These are phyloP conservation scores for Urocitellus parryii DNA, from an alignment of 2,113 vertebrate genomes.

Conservation along the genomic window DNA sequence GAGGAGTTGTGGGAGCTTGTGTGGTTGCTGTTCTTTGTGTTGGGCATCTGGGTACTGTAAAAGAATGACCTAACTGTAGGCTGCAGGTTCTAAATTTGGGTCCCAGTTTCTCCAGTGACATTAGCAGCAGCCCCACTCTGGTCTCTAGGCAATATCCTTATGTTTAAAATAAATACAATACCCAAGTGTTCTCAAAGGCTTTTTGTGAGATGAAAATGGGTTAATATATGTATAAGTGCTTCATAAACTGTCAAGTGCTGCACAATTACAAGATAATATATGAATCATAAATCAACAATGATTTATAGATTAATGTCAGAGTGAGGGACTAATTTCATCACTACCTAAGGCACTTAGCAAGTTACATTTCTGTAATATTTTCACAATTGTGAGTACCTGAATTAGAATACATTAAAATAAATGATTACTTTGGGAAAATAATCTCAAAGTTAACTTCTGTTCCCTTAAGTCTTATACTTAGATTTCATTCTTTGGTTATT, in stretches of 20 bases:
- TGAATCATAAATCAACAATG: conserved; percentile 57
- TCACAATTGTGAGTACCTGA: conserved; percentile 25
- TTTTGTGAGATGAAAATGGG: conserved; percentile 54
- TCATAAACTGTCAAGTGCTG: conserved; percentile 52
- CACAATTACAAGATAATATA: conserved; percentile 62
- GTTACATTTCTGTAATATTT: conserved; percentile 18
- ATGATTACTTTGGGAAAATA: conserved; percentile 55
- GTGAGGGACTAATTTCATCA: conserved; percentile 57
- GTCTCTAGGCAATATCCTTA: background rate
- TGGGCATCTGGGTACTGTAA: background rate
- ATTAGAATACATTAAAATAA: conserved; percentile 7
- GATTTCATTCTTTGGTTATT: conserved; percentile 44
- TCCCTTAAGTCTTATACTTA: conserved; percentile 37
- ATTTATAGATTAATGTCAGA: conserved; percentile 64
- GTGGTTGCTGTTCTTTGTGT: background rate
- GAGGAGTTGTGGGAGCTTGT: background rate
- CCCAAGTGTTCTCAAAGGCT: background rate
- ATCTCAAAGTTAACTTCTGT: background rate
- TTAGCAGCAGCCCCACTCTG: background rate
- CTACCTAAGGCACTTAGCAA: conserved; percentile 46
- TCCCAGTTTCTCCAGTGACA: background rate
- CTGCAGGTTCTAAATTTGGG: background rate
- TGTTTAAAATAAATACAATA: conserved; percentile 19
- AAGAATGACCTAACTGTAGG: background rate
- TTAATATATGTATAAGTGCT: conserved; percentile 48